phyloP scores from a whole-genome alignment of 2,113 vertebrate species.

The Steatornis caripensis region DNA sequence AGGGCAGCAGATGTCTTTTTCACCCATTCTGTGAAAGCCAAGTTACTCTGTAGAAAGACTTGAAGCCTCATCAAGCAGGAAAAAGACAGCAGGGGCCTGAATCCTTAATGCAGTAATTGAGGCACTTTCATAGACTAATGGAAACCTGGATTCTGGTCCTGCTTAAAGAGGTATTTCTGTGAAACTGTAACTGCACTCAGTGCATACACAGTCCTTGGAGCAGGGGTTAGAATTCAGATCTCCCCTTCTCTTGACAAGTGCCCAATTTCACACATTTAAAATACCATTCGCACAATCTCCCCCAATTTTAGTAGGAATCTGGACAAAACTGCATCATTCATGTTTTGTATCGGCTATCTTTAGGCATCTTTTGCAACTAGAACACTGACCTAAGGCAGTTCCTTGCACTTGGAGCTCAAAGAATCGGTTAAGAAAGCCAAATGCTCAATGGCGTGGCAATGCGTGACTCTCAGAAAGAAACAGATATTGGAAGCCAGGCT shows the following conservation, averaged over 20 bases:
- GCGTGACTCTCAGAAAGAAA: not conserved
- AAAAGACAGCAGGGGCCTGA: not conserved
- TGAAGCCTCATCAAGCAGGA: not conserved
- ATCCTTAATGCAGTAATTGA: not conserved
- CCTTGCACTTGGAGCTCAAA: not conserved
- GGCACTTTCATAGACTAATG: not conserved
- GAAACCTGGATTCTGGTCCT: not conserved
- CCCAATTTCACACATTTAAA: not conserved
- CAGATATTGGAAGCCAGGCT: not conserved
- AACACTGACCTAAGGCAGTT: not conserved
- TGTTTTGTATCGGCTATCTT: not conserved
- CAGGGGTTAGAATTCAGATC: not conserved
- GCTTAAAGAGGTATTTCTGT: not conserved
- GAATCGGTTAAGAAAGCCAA: not conserved
- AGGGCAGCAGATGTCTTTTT: not conserved
- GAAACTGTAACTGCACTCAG: not conserved
- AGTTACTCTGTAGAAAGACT: not conserved
- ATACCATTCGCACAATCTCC: not conserved
- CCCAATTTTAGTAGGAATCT: not conserved
- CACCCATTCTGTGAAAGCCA: not conserved
- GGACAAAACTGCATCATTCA: not conserved
- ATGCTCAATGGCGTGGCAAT: not conserved
- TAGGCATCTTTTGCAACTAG: not conserved
- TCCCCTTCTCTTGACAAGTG: not conserved
- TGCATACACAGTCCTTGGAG: not conserved